phyloP scores from a whole-genome alignment of 2,888 invertebrate genomes.

The Spodoptera exigua region DNA sequence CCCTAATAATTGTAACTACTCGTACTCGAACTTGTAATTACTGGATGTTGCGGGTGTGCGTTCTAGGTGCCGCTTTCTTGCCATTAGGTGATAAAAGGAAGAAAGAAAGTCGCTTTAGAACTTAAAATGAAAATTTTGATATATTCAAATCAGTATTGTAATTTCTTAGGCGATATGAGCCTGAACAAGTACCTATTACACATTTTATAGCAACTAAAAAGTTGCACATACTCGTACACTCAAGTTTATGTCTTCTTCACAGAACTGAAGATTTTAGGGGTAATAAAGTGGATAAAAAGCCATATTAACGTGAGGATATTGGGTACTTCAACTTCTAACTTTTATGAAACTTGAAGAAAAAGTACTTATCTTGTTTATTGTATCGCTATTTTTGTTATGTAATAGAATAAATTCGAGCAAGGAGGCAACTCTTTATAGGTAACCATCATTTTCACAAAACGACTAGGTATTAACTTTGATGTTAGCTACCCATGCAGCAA shows the following conservation, averaged over 20 bases:
- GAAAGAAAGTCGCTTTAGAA: too few species aligned
- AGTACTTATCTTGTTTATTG: neutral
- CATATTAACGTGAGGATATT: conserved; percentile 10
- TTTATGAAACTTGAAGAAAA: conserved; percentile 2
- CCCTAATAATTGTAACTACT: too few species aligned
- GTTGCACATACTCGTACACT: neutral
- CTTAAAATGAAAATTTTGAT: too few species aligned
- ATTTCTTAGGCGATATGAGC: neutral
- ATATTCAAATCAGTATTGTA: too few species aligned
- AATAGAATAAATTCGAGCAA: conserved; percentile 6
- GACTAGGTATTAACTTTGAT: too few species aligned
- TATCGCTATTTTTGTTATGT: conserved; percentile 3
- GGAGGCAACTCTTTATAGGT: neutral
- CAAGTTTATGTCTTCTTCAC: neutral
- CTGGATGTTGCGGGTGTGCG: too few species aligned
- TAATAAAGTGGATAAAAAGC: conserved; percentile 9
- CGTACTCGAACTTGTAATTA: too few species aligned
- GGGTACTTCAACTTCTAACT: neutral
- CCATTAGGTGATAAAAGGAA: too few species aligned
- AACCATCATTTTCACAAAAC: too few species aligned
- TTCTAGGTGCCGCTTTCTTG: too few species aligned
- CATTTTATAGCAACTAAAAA: conserved; percentile 3
- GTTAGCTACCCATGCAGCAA: too few species aligned
- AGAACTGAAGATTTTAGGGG: conserved; percentile 1
- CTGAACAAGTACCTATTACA: neutral